Conservation (phyloP, 2,888 invertebrate genomes). For the Ornithoptera priamus region DNA sequence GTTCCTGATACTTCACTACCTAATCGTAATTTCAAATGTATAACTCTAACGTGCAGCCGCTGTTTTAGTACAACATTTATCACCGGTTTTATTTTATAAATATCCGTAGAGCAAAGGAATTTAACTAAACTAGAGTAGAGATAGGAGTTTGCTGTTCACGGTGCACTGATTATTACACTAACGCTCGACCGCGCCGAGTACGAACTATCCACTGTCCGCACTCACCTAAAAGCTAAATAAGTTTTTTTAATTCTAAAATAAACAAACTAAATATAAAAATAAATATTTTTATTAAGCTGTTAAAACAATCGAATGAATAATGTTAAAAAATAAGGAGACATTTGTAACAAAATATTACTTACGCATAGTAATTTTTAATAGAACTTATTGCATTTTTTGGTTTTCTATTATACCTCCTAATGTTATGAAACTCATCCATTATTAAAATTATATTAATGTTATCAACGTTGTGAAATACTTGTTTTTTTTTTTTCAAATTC, state of each 20-base stretch:
- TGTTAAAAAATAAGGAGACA: neutral
- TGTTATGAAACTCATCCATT: too few relatives aligned
- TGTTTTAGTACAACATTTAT: neutral
- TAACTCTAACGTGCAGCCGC: neutral
- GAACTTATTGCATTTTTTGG: too few relatives aligned
- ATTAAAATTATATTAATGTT: too few relatives aligned
- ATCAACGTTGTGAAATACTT: too few relatives aligned
- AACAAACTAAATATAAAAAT: neutral
- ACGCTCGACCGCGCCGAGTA: constrained; percentile 17
- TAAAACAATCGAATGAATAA: neutral
- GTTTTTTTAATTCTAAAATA: neutral
- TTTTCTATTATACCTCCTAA: too few relatives aligned
- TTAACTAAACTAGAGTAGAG: constrained; percentile 42
- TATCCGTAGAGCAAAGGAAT: constrained; percentile 37
- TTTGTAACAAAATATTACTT: too few relatives aligned
- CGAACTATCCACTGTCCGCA: constrained; percentile 6
- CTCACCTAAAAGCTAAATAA: constrained; percentile 5
- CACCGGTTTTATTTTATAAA: constrained; percentile 23
- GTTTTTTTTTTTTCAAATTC: too few relatives aligned
- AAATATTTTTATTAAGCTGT: neutral
- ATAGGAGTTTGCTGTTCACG: constrained; percentile 57
- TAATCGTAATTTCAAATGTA: neutral
- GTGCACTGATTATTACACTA: constrained; percentile 44
- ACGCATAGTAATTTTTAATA: too few relatives aligned
- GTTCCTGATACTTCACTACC: too few relatives aligned